Conservation (phyloP, 2,888 invertebrate genomes). For the Eilema sororculum region DNA sequence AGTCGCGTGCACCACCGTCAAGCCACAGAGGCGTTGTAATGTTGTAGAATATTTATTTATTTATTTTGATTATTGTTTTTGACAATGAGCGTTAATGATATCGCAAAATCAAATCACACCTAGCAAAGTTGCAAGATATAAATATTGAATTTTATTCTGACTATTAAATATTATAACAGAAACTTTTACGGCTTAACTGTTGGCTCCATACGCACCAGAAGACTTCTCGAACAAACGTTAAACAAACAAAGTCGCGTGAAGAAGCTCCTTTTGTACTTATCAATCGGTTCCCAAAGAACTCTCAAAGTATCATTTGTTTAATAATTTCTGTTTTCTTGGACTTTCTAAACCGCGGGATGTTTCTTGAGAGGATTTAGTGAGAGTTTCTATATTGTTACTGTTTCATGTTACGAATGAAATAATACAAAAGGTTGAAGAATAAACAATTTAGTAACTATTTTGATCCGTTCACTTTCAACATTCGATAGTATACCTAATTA, state of each 20-base stretch:
- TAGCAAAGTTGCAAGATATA: neutral
- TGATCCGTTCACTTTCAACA: no score
- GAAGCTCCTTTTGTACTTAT: constrained; percentile 3
- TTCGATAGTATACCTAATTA: no score
- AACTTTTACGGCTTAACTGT: constrained; percentile 5
- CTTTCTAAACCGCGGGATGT: neutral
- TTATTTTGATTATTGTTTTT: no score
- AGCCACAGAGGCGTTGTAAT: no score
- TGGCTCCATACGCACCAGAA: neutral
- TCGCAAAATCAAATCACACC: no score
- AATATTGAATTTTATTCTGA: neutral
- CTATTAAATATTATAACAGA: neutral
- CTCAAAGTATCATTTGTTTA: neutral
- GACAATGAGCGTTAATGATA: no score
- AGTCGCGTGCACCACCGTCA: no score
- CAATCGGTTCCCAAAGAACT: neutral
- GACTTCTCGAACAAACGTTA: neutral
- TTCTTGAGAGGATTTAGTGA: neutral
- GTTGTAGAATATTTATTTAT: no score
- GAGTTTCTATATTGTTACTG: neutral
- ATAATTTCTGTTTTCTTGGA: neutral
- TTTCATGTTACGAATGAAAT: neutral
- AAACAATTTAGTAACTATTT: no score
- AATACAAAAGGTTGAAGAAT: neutral
- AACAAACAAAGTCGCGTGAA: constrained; percentile 1